A percentile compares a stretch with the other conserved stretches of the same genome.
Conservation (phyloP, 23 tunicate genomes). For the Ascidia mentula region DNA sequence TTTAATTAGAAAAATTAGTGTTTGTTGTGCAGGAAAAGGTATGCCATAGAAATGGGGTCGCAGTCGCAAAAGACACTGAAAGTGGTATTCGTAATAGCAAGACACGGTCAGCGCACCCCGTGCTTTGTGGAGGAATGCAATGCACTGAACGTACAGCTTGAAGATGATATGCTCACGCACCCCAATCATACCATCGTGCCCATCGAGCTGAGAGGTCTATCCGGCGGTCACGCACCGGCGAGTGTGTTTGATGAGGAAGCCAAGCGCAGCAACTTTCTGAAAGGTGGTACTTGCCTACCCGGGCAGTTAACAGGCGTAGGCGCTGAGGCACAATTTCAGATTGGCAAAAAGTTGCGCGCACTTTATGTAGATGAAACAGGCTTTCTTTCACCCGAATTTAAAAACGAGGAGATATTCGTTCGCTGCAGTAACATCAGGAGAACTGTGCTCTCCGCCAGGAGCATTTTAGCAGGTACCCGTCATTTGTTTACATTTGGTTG, state of each 20-base stretch:
- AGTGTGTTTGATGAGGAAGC: background rate
- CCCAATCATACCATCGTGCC: constrained; percentile 22
- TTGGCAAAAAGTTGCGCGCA: constrained; percentile 19
- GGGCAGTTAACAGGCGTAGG: constrained; percentile 28
- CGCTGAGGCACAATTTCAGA: constrained; percentile 16
- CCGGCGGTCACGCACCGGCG: background rate
- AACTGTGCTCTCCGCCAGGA: constrained; percentile 25
- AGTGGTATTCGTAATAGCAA: constrained; percentile 13
- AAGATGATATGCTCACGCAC: constrained; percentile 5
- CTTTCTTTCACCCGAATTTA: background rate
- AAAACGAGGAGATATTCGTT: constrained; percentile 6
- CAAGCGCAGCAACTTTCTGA: background rate
- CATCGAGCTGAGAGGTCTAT: background rate
- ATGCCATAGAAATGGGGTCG: no score
- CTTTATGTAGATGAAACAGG: constrained; percentile 16
- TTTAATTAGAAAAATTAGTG: no score
- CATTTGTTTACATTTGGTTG: no score
- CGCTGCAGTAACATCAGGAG: constrained; percentile 13
- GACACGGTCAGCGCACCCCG: constrained; percentile 37
- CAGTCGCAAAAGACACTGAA: no score
- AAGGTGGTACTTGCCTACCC: constrained; percentile 23
- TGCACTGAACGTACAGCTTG: background rate
- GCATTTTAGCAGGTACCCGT: constrained; percentile 46
- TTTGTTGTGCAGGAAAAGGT: no score
- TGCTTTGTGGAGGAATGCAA: constrained; percentile 15